Percentiles rank a stretch among this genome's conserved stretches.
These are phyloP conservation scores for Hyles lineata DNA, from an alignment of 2,888 invertebrate species.

Conservation along the genomic window DNA sequence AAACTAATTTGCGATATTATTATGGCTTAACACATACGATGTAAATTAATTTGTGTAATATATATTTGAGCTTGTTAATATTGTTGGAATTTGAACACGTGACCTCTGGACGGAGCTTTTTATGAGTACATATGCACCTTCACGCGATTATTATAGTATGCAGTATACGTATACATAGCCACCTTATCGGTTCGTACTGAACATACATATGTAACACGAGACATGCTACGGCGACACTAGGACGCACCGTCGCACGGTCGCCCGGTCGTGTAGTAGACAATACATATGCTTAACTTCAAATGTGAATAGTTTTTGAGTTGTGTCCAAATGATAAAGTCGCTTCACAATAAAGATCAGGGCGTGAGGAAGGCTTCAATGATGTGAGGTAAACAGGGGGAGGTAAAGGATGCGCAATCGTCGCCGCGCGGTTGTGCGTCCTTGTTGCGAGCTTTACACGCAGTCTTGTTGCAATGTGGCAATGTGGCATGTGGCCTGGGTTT, in stretches of 20 bases:
- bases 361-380: constrained; percentile 74
- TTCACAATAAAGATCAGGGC: constrained; percentile 73
- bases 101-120: constrained; percentile 64
- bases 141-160: constrained; percentile 26
- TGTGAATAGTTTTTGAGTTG: constrained; percentile 85
- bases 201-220: constrained; percentile 12
- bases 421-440: constrained; percentile 64
- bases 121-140: constrained; percentile 37
- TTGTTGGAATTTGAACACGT: constrained; percentile 48
- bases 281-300: constrained; percentile 52
- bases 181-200: constrained; percentile 4
- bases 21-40: constrained; percentile 29
- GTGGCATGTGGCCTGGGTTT: constrained; percentile 74
- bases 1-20: neutral
- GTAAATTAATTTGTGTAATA: constrained; percentile 29
- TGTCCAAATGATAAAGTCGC: constrained; percentile 60
- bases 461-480: constrained; percentile 59
- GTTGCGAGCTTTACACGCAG: constrained; percentile 52
- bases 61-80: constrained; percentile 42
- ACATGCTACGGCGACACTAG: constrained; percentile 1
- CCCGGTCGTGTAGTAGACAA: constrained; percentile 30
- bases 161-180: constrained; percentile 27
- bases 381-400: constrained; percentile 83
- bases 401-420: constrained; percentile 67
- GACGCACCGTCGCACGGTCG: neutral